phyloP scores from a whole-genome alignment of 2,113 vertebrate genomes.

The Etheostoma cragini region DNA sequence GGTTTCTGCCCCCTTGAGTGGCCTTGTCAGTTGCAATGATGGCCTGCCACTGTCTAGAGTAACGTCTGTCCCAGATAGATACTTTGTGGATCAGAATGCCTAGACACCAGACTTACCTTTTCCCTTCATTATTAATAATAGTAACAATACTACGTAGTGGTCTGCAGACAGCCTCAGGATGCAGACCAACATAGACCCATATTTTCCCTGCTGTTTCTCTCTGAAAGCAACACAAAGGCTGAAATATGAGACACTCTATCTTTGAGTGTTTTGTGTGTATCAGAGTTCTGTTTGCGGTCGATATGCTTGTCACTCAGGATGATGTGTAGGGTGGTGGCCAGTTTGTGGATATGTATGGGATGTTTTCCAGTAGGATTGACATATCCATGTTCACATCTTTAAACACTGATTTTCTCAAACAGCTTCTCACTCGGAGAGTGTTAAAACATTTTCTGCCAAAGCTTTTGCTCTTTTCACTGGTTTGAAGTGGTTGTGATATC shows the following conservation, averaged over 20 bases:
- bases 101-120: conserved; percentile 19
- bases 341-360: conserved; percentile 12
- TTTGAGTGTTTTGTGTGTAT: conserved; percentile 42
- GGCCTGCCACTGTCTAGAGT: conserved; percentile 9
- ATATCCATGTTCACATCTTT: background rate
- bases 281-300: conserved; percentile 43
- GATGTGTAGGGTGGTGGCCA: conserved; percentile 27
- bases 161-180: conserved; percentile 22
- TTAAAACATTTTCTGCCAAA: background rate
- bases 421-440: background rate
- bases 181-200: conserved; percentile 14
- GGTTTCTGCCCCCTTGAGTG: conserved; percentile 22
- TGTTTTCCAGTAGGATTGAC: conserved; percentile 2
- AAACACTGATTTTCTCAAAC: background rate
- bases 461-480: background rate
- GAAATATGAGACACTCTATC: conserved; percentile 57
- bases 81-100: conserved; percentile 29
- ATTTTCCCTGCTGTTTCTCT: conserved; percentile 26
- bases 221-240: conserved; percentile 25
- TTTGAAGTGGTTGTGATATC: background rate
- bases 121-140: conserved; percentile 25
- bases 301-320: conserved; percentile 57
- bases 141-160: background rate
- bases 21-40: conserved; percentile 43
- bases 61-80: conserved; percentile 15